Conservation (phyloP, 2,113 vertebrate genomes). For the Cyphomyrus discorhynchus region DNA sequence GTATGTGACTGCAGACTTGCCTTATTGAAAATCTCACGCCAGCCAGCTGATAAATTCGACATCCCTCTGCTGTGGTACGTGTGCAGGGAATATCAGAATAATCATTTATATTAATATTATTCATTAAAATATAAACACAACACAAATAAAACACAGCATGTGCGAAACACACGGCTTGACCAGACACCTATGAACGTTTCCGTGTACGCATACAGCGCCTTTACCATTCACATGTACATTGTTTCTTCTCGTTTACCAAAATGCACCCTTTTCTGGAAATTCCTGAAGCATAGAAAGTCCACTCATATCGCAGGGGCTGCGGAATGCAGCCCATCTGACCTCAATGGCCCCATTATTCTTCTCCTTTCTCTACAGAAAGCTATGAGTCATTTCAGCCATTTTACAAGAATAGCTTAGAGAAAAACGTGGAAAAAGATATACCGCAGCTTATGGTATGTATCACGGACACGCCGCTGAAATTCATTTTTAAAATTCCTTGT, state of each 20-base stretch:
- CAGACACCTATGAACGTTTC: no score
- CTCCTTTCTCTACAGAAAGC: constrained; percentile 59
- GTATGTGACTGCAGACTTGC: no score
- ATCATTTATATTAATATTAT: no score
- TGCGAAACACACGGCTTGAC: no score
- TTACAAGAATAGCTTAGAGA: constrained; percentile 59
- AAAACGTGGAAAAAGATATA: constrained; percentile 62
- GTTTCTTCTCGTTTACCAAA: neutral
- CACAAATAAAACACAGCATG: no score
- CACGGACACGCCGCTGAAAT: neutral
- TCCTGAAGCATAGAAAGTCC: neutral
- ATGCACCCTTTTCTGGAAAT: neutral
- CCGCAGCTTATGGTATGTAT: constrained; percentile 65
- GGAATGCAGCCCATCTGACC: neutral
- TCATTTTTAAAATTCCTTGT: neutral
- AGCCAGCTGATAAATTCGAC: no score
- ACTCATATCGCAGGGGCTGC: neutral
- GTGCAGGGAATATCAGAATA: no score
- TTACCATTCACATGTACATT: neutral
- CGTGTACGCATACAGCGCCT: neutral
- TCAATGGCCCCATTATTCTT: neutral
- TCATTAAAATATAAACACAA: no score
- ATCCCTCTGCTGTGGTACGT: no score
- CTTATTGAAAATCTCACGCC: no score
- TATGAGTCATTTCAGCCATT: constrained; percentile 62